phyloP scores from a whole-genome alignment of 2,797 vertebrate species.

The Tachyglossus aculeatus region DNA sequence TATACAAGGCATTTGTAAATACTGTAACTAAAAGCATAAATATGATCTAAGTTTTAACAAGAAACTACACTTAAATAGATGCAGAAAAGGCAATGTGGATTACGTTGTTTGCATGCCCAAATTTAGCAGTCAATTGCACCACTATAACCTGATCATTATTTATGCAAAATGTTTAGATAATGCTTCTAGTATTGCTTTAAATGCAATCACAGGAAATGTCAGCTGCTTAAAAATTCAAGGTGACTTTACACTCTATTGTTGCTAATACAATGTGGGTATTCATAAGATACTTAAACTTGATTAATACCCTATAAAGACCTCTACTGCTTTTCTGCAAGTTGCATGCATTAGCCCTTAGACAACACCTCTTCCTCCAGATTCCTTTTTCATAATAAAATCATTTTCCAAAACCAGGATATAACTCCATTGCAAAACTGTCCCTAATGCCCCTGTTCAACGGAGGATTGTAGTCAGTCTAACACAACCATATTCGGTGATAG shows the following conservation, averaged over 20 bases:
- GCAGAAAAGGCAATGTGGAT: not conserved
- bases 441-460: conserved; percentile 5
- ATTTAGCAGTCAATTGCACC: conserved; percentile 19
- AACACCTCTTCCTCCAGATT: conserved; percentile 6
- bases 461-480: not conserved
- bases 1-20: conserved; percentile 27
- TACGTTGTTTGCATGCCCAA: not conserved
- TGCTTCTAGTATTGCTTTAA: conserved; percentile 15
- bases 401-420: conserved; percentile 32
- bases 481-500: conserved; percentile 9
- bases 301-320: conserved; percentile 10
- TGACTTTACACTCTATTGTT: conserved; percentile 42
- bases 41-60: conserved; percentile 1
- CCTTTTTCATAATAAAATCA: conserved; percentile 26
- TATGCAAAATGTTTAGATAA: conserved; percentile 55
- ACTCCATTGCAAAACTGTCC: conserved; percentile 10
- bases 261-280: conserved; percentile 34
- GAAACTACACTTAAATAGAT: not conserved
- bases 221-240: conserved; percentile 45
- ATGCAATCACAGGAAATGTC: conserved; percentile 33
- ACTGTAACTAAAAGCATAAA: conserved; percentile 26
- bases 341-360: conserved; percentile 19
- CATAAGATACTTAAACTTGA: conserved; percentile 21
- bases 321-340: conserved; percentile 19
- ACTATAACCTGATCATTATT: conserved; percentile 34